A percentile compares a stretch with the other conserved stretches of the same genome.
phyloP scores from a whole-genome alignment of 2,888 invertebrate species.

The Oxyteleia sp. region DNA sequence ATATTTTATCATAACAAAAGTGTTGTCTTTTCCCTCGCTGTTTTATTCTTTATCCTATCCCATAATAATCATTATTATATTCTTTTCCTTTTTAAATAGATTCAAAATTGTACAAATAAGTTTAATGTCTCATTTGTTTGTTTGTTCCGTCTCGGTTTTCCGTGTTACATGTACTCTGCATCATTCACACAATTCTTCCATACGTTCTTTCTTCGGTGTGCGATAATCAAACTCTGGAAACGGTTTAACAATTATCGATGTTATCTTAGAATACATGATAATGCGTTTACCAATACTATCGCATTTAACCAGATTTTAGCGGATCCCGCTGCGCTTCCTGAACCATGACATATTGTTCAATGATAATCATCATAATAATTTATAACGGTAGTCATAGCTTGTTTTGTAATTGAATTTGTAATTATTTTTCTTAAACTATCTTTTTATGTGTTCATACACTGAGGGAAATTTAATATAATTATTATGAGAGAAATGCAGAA shows the following conservation, averaged over 20 bases:
- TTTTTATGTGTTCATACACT: too few relatives aligned
- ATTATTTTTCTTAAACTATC: neutral
- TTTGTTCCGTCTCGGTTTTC: slow-evolving; percentile 35
- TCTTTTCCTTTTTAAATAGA: slow-evolving; percentile 75
- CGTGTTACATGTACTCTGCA: slow-evolving; percentile 25
- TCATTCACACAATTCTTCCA: slow-evolving; percentile 46
- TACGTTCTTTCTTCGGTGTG: slow-evolving; percentile 52
- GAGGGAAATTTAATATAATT: too few relatives aligned
- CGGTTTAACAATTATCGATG: slow-evolving; percentile 81
- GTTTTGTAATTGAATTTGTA: neutral
- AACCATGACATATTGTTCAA: slow-evolving; percentile 57
- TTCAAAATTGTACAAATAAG: slow-evolving; percentile 82
- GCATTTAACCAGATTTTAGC: slow-evolving; percentile 81
- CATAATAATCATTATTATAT: slow-evolving; percentile 64
- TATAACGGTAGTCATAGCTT: too few relatives aligned
- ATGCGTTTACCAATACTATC: slow-evolving; percentile 77
- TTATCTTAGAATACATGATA: slow-evolving; percentile 85
- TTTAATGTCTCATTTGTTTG: slow-evolving; percentile 50
- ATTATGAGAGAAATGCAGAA: too few relatives aligned
- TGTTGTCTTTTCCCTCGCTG: slow-evolving; percentile 50
- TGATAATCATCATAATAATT: too few relatives aligned
- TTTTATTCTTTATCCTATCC: slow-evolving; percentile 49
- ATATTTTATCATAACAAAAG: slow-evolving; percentile 82
- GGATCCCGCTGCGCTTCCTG: slow-evolving; percentile 80
- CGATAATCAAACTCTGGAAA: slow-evolving; percentile 80